Evolutionary conservation across 2,113 vertebrate genomes (phyloP).

Genomic region (Plectropomus leopardus): DNA sequence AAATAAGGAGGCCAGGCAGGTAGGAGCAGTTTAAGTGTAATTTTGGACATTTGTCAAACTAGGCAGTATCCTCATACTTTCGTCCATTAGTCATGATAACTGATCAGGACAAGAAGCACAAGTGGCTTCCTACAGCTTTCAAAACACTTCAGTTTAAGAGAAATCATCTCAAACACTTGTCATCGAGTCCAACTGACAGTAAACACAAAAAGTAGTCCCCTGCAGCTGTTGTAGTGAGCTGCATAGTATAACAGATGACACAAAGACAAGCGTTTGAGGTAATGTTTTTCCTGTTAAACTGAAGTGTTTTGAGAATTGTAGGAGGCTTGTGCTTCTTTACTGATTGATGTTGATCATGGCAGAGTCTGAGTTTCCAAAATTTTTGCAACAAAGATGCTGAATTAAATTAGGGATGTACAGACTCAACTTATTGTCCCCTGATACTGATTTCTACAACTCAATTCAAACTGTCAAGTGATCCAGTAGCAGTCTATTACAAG

Average conservation of each 20-base stretch:
- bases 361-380: background rate
- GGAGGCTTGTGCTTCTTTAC: background rate
- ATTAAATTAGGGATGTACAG: background rate
- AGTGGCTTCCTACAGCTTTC: slow-evolving; percentile 6
- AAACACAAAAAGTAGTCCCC: slow-evolving; percentile 6
- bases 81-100: background rate
- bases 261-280: background rate
- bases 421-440: background rate
- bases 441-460: background rate
- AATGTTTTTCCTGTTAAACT: background rate
- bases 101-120: background rate
- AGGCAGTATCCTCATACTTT: background rate
- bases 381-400: background rate
- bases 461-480: no score
- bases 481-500: background rate
- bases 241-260: background rate
- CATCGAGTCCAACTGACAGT: background rate
- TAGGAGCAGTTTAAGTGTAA: background rate
- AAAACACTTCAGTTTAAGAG: slow-evolving; percentile 23
- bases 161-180: slow-evolving; percentile 15
- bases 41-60: background rate
- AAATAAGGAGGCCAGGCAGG: background rate
- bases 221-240: background rate
- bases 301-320: background rate
- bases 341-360: background rate